A percentile compares a stretch with the other conserved stretches of the same genome.
phyloP scores from a whole-genome alignment of 2,797 vertebrate genomes.

The Hydrophis major region DNA sequence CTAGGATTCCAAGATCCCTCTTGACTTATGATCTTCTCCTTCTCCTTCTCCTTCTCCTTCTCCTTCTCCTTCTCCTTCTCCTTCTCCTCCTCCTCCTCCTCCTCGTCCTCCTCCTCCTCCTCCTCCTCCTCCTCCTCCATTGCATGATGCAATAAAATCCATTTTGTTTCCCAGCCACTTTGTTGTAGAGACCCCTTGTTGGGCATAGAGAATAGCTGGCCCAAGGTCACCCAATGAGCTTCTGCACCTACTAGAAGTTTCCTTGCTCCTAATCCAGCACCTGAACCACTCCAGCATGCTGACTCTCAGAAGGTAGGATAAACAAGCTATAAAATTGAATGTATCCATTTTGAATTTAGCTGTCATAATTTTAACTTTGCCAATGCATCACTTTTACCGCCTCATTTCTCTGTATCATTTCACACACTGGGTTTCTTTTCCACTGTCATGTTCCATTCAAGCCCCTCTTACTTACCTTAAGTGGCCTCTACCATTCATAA shows the following conservation, averaged over 20 bases:
- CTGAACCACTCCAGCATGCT: not conserved
- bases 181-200: not conserved
- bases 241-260: not conserved
- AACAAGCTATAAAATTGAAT: not conserved
- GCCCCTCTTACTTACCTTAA: conserved; percentile 6
- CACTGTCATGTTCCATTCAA: not conserved
- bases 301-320: not conserved
- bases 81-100: too few relatives aligned
- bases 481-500: not conserved
- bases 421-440: not conserved
- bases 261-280: not conserved
- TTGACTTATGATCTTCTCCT: too few relatives aligned
- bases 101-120: too few relatives aligned
- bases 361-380: not conserved
- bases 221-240: not conserved
- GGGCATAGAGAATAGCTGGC: not conserved
- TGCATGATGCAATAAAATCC: not conserved
- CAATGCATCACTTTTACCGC: not conserved
- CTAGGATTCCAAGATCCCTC: too few relatives aligned
- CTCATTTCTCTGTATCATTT: not conserved
- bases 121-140: too few relatives aligned
- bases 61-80: too few relatives aligned
- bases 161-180: not conserved
- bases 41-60: too few relatives aligned
- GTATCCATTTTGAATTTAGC: not conserved